These are phyloP conservation scores for Enteromius argenteus DNA, from an alignment of 2,797 vertebrate genomes.

Conservation along the genomic window DNA sequence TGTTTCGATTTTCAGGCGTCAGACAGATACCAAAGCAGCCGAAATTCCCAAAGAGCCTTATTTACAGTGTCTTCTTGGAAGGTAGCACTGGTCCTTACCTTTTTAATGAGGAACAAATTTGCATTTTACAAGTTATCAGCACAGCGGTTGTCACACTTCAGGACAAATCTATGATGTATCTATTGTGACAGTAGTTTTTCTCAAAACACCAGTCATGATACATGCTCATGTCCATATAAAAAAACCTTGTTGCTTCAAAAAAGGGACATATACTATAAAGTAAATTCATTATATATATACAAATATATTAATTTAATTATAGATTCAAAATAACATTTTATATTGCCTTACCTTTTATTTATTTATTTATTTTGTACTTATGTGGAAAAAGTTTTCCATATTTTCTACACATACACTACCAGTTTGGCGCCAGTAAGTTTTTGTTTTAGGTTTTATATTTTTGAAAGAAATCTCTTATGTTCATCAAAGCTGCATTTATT, in stretches of 20 bases:
- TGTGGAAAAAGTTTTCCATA: neutral
- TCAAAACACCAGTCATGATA: neutral
- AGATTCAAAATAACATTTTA: neutral
- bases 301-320: neutral
- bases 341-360: neutral
- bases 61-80: conserved; percentile 23
- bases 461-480: neutral
- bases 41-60: conserved; percentile 31
- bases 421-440: neutral
- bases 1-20: neutral
- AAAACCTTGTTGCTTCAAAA: neutral
- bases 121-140: conserved; percentile 29
- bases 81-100: neutral
- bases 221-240: neutral
- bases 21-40: conserved; percentile 24
- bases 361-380: neutral
- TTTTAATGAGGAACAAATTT: conserved; percentile 42
- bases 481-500: neutral
- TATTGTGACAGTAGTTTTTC: neutral
- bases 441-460: neutral
- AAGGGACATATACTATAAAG: neutral
- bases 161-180: conserved; percentile 3
- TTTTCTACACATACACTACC: neutral
- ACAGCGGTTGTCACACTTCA: neutral
- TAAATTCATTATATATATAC: neutral